phyloP scores from a whole-genome alignment of 2,797 vertebrate genomes.

The Myotis findleyi region DNA sequence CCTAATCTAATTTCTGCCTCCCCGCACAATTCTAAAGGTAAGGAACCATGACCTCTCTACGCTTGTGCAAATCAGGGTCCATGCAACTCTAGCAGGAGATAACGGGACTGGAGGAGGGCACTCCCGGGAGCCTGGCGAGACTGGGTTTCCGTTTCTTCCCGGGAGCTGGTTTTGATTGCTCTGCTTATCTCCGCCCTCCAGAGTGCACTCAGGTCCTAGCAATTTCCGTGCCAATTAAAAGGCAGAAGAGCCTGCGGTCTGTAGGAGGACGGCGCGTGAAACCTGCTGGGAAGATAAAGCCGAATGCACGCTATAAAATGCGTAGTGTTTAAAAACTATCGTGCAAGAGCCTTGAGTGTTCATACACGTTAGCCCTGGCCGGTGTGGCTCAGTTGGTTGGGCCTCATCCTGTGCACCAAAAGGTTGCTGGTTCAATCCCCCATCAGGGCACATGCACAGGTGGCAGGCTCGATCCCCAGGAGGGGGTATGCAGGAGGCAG shows the following conservation, averaged over 20 bases:
- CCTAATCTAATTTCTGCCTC: constrained; percentile 34
- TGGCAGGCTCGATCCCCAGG: not conserved
- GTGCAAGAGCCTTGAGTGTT: not conserved
- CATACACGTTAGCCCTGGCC: not conserved
- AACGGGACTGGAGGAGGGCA: not conserved
- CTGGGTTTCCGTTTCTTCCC: constrained; percentile 43
- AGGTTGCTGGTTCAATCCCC: not conserved
- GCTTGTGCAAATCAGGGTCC: constrained; percentile 14
- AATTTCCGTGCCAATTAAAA: constrained; percentile 74
- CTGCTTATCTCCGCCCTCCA: constrained; percentile 76
- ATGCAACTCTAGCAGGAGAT: constrained; percentile 8
- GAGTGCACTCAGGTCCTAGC: constrained; percentile 58
- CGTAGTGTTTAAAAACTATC: not conserved
- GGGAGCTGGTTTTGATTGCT: constrained; percentile 59
- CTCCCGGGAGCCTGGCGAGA: not conserved
- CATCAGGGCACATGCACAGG: no score
- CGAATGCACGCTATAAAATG: not conserved
- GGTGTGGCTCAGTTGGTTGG: not conserved
- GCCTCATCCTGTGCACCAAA: not conserved
- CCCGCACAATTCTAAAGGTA: not conserved
- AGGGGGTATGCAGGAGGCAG: not conserved
- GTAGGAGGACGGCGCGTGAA: constrained; percentile 58
- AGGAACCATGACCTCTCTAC: constrained; percentile 43
- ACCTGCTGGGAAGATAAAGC: constrained; percentile 37
- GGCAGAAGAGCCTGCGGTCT: constrained; percentile 24